Percentiles rank a stretch among this genome's conserved stretches.
Evolutionary conservation across 2,888 invertebrate genomes (phyloP).

Genomic region (Coelopa pilipes): DNA sequence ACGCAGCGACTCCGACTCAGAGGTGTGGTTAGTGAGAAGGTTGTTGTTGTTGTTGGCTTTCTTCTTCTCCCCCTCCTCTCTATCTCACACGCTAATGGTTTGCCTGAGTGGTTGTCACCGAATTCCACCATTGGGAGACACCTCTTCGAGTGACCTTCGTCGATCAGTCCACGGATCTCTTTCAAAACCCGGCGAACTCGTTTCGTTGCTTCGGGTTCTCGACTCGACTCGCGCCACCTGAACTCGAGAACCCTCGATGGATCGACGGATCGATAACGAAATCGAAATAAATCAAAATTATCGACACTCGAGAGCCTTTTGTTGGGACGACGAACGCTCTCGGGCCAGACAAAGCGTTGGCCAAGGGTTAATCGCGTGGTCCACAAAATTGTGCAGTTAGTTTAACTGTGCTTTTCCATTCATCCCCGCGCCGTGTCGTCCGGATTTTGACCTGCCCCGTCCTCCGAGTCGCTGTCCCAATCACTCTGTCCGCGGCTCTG

Average conservation of each 20-base stretch:
- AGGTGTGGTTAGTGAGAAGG: too few relatives aligned
- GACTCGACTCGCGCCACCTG: conserved; percentile 2
- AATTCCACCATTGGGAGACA: too few relatives aligned
- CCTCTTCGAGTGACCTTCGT: not conserved
- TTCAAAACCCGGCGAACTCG: not conserved
- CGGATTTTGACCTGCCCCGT: too few relatives aligned
- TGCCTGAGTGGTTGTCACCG: too few relatives aligned
- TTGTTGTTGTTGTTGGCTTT: too few relatives aligned
- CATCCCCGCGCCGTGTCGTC: too few relatives aligned
- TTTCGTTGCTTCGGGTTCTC: not conserved
- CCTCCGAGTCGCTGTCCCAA: not conserved
- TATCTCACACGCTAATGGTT: too few relatives aligned
- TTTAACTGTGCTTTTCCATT: conserved; percentile 51
- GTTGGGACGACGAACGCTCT: not conserved
- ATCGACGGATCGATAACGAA: not conserved
- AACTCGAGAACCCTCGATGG: too few relatives aligned
- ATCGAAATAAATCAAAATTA: not conserved
- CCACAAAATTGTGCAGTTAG: conserved; percentile 55
- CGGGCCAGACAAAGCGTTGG: not conserved
- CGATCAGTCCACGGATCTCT: not conserved
- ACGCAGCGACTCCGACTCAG: too few relatives aligned
- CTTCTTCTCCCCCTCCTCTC: too few relatives aligned
- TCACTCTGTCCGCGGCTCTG: not conserved
- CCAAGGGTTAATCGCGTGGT: not conserved
- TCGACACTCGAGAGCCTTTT: not conserved